These are phyloP conservation scores for Pseudomyrmex gracilis DNA, from an alignment of 1,140 invertebrate genomes.

Conservation along the genomic window DNA sequence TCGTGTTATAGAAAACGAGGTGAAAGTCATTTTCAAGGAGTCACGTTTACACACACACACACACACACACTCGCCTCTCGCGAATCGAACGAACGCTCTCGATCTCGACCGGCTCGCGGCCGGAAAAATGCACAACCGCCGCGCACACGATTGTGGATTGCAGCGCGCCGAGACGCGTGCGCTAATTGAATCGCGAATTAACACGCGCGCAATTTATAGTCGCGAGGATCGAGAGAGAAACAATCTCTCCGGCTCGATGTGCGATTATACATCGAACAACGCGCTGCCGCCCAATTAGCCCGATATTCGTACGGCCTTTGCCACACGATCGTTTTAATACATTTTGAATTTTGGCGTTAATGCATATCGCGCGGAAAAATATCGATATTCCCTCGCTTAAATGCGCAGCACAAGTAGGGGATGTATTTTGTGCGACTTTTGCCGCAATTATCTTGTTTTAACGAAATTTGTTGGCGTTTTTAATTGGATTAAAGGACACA, in stretches of 20 bases:
- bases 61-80: conserved; percentile 27
- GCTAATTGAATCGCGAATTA: conserved; percentile 2
- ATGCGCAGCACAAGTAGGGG: neutral
- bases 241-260: neutral
- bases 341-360: conserved; percentile 8
- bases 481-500: conserved; percentile 36
- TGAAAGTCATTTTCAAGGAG: conserved; percentile 68
- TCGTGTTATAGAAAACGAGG: conserved; percentile 39
- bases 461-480: conserved; percentile 9
- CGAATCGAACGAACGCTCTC: conserved; percentile 37
- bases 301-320: neutral
- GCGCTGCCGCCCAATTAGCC: neutral
- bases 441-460: conserved; percentile 29
- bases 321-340: conserved; percentile 1
- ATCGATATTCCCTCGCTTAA: conserved; percentile 1
- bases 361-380: neutral
- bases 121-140: conserved; percentile 28
- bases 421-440: conserved; percentile 25
- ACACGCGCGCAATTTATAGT: neutral
- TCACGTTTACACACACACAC: neutral
- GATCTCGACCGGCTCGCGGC: conserved; percentile 14
- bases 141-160: conserved; percentile 32
- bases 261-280: neutral
- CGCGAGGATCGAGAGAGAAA: neutral
- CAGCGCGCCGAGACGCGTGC: conserved; percentile 17